These are phyloP conservation scores for Cotesia chilonis DNA, from an alignment of 1,140 invertebrate genomes.

Conservation along the genomic window DNA sequence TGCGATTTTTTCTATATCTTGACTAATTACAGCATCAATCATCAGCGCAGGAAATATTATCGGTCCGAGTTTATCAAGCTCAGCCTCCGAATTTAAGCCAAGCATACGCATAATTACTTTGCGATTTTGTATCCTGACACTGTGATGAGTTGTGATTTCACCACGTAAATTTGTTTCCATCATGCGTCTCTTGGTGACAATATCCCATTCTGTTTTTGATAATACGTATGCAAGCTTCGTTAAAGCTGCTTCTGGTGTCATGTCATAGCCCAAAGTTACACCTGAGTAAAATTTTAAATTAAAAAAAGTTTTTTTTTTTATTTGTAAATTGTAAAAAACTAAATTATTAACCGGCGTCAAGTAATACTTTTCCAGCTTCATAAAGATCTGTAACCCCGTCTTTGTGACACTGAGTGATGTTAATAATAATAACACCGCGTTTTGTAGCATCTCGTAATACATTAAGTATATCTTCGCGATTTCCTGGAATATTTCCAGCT, in stretches of 20 bases:
- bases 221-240: slow-evolving; percentile 92
- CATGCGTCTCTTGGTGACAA: slow-evolving; percentile 80
- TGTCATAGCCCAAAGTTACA: slow-evolving; percentile 89
- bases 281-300: slow-evolving; percentile 63
- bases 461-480: slow-evolving; percentile 81
- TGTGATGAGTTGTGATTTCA: slow-evolving; percentile 68
- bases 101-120: slow-evolving; percentile 74
- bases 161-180: slow-evolving; percentile 80
- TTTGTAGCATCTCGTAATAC: slow-evolving; percentile 78
- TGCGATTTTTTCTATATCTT: slow-evolving; percentile 69
- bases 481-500: slow-evolving; percentile 89
- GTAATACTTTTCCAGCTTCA: slow-evolving; percentile 74
- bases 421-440: slow-evolving; percentile 89
- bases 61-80: slow-evolving; percentile 74
- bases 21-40: slow-evolving; percentile 75
- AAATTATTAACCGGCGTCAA: slow-evolving; percentile 50
- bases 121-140: slow-evolving; percentile 63
- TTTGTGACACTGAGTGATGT: slow-evolving; percentile 89
- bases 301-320: neutral
- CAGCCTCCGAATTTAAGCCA: slow-evolving; percentile 73
- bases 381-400: slow-evolving; percentile 82
- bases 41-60: slow-evolving; percentile 83
- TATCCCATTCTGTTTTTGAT: slow-evolving; percentile 80
- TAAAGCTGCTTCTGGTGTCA: slow-evolving; percentile 94
- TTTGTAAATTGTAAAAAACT: slow-evolving; percentile 5